Evolutionary conservation across 2,888 invertebrate species (phyloP).

Genomic region (Sesia apiformis): DNA sequence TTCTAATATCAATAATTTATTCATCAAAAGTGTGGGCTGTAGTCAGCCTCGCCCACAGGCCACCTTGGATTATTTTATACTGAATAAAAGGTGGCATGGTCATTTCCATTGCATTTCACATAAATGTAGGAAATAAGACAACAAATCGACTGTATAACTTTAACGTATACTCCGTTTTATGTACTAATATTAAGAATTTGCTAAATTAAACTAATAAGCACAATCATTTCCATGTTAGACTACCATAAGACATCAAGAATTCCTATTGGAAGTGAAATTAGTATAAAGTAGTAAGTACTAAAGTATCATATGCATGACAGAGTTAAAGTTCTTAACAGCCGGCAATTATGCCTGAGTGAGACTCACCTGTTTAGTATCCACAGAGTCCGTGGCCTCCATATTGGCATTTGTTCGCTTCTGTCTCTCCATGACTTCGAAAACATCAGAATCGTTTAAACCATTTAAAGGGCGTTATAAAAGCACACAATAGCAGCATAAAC

Average conservation of each 20-base stretch:
- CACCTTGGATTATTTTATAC: conserved; percentile 41
- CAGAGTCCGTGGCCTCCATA: conserved; percentile 77
- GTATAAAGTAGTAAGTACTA: neutral
- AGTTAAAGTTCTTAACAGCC: conserved; percentile 37
- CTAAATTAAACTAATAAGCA: neutral
- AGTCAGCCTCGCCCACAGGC: conserved; percentile 56
- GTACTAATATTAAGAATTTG: neutral
- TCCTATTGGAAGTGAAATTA: neutral
- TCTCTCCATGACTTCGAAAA: conserved; percentile 64
- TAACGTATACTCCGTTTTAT: no score
- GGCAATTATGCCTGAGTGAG: conserved; percentile 46
- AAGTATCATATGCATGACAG: neutral
- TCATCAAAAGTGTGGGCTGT: conserved; percentile 60
- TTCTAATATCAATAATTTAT: conserved; percentile 65
- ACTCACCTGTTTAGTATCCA: conserved; percentile 79
- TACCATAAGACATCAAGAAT: no score
- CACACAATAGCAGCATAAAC: conserved; percentile 55
- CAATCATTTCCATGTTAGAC: no score
- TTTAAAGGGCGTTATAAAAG: conserved; percentile 45
- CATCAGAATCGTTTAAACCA: conserved; percentile 68
- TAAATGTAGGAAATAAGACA: neutral
- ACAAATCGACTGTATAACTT: no score
- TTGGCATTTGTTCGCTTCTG: conserved; percentile 71
- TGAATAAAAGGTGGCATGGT: conserved; percentile 28
- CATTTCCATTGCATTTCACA: conserved; percentile 9